Base-by-base conservation (phyloP, 1,140 invertebrate species). In the Drosophila parabipectinata region DNA sequence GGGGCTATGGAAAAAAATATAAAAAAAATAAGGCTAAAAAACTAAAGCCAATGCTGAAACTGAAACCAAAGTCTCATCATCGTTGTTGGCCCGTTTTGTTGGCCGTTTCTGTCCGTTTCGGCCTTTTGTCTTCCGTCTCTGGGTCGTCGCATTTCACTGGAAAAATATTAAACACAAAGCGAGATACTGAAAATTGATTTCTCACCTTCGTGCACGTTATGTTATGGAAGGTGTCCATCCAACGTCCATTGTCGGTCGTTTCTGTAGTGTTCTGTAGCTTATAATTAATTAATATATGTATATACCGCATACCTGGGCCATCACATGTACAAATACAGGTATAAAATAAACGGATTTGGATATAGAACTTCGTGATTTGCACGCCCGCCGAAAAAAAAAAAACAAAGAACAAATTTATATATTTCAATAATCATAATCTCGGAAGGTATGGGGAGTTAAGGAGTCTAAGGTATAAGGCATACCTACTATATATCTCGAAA, bases 131-230 rank as follows among this genome's bases (percentile, higher is more conserved):
- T 37, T 37, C 10, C 34, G 34, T 37, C 34, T 37, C 34, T 37
- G 34, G 34, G 61, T 37, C 80, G 80, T 77, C 63, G 77, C 78
- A 87, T 87, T 87, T 87, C 82, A 88, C 83, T 87, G 82, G 82
- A 87, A 87, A 85, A 82, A 87, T 82, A 82, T 87, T 82, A 87
- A 87, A 72, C 83, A 82, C 83, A 87, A 87, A 87, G 82, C 83
- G 83, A 88, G 83, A 89, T 88, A 88, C 83, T 88, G 83, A 88
- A 88, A 88, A 88, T 88, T 88, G 83, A 88, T 88, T 88, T 88
- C 83, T 88, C 83, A 88, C 83, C 83, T 88, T 88, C 76, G 83
- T 88, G 83, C 83, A 88, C 83, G 83, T 89, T 89, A 87, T 79
- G 64, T 51, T 52, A 34, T 18, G 28, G 26, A 32, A 39, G 63